Evolutionary conservation across 1,140 invertebrate species (phyloP).

Genomic region (Drosophila sucinea): DNA sequence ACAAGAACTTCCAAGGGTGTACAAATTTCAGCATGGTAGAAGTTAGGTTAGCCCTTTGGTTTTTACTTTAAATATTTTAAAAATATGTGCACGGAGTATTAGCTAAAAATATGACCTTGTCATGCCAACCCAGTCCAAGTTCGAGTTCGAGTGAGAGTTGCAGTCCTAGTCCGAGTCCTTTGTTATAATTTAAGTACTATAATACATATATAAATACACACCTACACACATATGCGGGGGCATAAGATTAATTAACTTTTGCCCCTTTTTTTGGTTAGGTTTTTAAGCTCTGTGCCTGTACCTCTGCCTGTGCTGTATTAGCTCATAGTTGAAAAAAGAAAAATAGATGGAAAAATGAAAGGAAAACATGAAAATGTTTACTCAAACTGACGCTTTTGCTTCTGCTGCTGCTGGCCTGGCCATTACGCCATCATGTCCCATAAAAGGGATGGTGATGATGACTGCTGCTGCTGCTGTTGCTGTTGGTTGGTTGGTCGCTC

Average conservation of each 20-base stretch:
- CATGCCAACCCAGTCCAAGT: neutral
- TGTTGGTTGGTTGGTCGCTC: constrained; percentile 18
- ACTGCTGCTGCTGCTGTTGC: constrained; percentile 22
- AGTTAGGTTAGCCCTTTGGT: no score
- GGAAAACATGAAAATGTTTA: constrained; percentile 61
- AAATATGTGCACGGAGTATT: constrained; percentile 11
- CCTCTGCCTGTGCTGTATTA: constrained; percentile 11
- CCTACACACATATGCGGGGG: neutral
- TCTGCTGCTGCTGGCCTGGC: constrained; percentile 17
- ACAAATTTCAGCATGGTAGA: no score
- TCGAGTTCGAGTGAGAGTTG: no score
- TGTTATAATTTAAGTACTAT: constrained; percentile 14
- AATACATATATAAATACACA: constrained; percentile 5
- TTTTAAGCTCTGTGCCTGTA: constrained; percentile 18
- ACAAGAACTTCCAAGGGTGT: no score
- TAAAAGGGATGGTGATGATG: constrained; percentile 10
- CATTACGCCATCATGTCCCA: constrained; percentile 56
- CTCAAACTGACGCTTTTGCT: constrained; percentile 36
- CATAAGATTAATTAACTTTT: constrained; percentile 14
- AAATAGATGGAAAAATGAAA: constrained; percentile 60
- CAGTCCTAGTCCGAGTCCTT: constrained; percentile 7
- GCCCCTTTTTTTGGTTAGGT: constrained; percentile 20
- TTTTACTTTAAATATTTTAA: constrained; percentile 40
- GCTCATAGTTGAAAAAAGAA: constrained; percentile 46
- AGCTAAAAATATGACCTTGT: constrained; percentile 52